These are phyloP conservation scores for Periparus ater DNA, from an alignment of 2,797 vertebrate genomes.

Conservation along the genomic window DNA sequence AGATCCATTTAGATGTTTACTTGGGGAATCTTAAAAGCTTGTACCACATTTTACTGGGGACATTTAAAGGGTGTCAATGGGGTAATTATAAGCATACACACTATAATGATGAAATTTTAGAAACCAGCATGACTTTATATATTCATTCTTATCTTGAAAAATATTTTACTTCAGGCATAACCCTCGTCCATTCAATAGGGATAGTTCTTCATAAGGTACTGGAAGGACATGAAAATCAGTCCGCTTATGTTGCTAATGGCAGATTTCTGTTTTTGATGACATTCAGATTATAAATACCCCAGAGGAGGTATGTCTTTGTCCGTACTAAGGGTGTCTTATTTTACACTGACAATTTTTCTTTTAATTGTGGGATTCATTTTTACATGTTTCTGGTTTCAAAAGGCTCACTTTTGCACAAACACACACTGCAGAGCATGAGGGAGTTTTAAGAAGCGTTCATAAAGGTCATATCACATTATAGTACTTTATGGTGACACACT, in stretches of 20 bases:
- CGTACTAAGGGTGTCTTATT: background rate
- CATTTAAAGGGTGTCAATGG: constrained; percentile 2
- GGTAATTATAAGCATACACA: background rate
- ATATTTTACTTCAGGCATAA: background rate
- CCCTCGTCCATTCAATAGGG: background rate
- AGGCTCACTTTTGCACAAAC: background rate
- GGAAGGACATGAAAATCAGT: background rate
- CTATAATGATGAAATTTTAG: background rate
- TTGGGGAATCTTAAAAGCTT: background rate
- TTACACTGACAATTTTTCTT: background rate
- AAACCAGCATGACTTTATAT: background rate
- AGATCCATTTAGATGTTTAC: background rate
- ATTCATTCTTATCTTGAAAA: background rate
- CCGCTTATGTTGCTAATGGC: background rate
- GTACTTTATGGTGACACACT: background rate
- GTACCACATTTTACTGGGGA: background rate
- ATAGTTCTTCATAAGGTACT: background rate
- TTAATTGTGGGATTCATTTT: background rate
- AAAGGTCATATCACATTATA: background rate
- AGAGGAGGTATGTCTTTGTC: background rate
- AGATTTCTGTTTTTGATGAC: background rate
- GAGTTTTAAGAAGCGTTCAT: background rate
- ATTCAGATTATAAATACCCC: background rate
- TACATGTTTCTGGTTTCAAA: background rate
- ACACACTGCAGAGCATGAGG: background rate